Conservation (phyloP, 2,888 invertebrate genomes). For the Heteromurus nitidus region DNA sequence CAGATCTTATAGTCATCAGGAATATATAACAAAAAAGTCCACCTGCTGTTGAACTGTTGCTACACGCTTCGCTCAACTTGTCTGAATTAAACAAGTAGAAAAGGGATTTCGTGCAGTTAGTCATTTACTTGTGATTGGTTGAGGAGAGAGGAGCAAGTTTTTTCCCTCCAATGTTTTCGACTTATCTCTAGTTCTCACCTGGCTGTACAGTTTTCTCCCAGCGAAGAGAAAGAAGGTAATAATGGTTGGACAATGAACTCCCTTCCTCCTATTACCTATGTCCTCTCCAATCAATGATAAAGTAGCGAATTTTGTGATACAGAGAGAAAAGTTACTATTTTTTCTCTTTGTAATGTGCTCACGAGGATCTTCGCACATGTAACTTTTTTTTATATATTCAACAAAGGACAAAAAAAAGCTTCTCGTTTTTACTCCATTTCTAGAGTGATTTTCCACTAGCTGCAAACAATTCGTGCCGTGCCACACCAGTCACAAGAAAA, state of each 20-base stretch:
- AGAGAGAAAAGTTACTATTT: background rate
- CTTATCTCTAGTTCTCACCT: conserved; percentile 49
- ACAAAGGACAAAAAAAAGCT: background rate
- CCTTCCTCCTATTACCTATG: background rate
- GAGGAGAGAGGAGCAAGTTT: conserved; percentile 12
- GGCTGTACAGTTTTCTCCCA: background rate
- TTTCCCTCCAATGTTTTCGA: background rate
- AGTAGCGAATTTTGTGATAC: background rate
- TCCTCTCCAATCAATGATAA: conserved; percentile 15
- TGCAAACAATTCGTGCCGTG: conserved; percentile 13
- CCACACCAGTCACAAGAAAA: conserved; percentile 17
- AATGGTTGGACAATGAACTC: conserved; percentile 20
- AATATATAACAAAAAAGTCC: background rate
- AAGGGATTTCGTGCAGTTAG: conserved; percentile 5
- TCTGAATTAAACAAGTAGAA: conserved; percentile 1
- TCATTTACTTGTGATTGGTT: conserved; percentile 27
- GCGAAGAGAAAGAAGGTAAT: background rate
- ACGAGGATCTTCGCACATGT: background rate
- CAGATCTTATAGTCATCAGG: conserved; percentile 9
- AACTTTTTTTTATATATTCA: background rate
- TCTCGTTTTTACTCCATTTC: background rate
- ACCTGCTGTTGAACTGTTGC: conserved; percentile 30
- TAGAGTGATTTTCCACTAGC: background rate
- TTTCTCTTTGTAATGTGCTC: background rate
- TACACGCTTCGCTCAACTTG: conserved; percentile 24